These are phyloP conservation scores for Scaptomyza reducta DNA, from an alignment of 2,888 invertebrate genomes.

Conservation along the genomic window DNA sequence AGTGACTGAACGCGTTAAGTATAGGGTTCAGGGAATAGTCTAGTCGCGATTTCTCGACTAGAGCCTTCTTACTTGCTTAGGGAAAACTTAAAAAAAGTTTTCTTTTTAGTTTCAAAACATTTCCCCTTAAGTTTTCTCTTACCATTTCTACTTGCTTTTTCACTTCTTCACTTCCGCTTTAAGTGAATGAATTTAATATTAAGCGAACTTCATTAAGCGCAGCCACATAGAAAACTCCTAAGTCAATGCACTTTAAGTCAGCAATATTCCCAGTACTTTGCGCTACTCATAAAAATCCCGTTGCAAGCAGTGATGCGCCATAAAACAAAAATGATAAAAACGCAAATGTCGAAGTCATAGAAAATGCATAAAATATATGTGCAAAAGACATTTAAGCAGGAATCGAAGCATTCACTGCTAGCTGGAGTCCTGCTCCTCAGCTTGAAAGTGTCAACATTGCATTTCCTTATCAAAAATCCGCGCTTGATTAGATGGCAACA, in stretches of 20 bases:
- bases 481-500: slow-evolving; percentile 67
- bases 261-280: slow-evolving; percentile 20
- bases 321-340: slow-evolving; percentile 54
- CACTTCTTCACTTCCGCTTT: too few relatives aligned
- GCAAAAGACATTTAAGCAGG: slow-evolving; percentile 32
- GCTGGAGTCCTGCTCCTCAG: slow-evolving; percentile 12
- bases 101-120: not conserved
- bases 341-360: slow-evolving; percentile 43
- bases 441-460: slow-evolving; percentile 49
- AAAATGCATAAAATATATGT: slow-evolving; percentile 56
- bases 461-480: slow-evolving; percentile 69
- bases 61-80: too few relatives aligned
- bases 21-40: too few relatives aligned
- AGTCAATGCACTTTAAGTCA: slow-evolving; percentile 38
- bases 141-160: not conserved
- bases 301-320: slow-evolving; percentile 7
- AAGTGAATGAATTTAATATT: slow-evolving; percentile 5
- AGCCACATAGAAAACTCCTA: slow-evolving; percentile 16
- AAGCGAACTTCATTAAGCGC: slow-evolving; percentile 19
- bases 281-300: slow-evolving; percentile 35
- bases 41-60: too few relatives aligned
- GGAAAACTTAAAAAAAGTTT: too few relatives aligned
- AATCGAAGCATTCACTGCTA: slow-evolving; percentile 6
- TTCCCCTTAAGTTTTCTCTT: not conserved
- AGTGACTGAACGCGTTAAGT: too few relatives aligned